phyloP scores from a whole-genome alignment of 1,140 invertebrate species.

The Leptinotarsa undecemlineata region DNA sequence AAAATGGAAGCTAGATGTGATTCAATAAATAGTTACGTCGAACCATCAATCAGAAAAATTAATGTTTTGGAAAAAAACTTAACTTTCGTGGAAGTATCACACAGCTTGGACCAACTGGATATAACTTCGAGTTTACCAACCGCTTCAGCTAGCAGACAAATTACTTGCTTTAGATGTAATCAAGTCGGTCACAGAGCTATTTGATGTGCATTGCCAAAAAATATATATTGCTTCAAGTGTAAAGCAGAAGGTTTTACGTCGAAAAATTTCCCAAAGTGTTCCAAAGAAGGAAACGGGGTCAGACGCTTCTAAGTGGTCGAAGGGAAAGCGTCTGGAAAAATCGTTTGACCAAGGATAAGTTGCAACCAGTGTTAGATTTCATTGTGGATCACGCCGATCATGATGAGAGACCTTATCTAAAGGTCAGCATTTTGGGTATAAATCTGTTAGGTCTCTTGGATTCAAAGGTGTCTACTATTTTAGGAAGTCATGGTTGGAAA shows the following conservation, averaged over 20 bases:
- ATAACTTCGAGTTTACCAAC: neutral
- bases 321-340: neutral
- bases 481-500: too few relatives aligned
- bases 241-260: neutral
- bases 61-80: too few relatives aligned
- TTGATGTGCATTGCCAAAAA: neutral
- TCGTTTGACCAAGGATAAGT: neutral
- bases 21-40: too few relatives aligned
- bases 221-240: slow-evolving; percentile 10
- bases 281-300: neutral
- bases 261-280: neutral
- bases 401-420: too few relatives aligned
- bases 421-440: slow-evolving; percentile 35
- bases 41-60: too few relatives aligned
- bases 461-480: neutral
- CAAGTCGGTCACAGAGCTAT: slow-evolving; percentile 5
- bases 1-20: too few relatives aligned
- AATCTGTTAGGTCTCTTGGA: neutral
- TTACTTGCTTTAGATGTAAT: neutral
- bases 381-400: neutral
- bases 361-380: neutral
- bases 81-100: too few relatives aligned
- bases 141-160: neutral
- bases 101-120: neutral
- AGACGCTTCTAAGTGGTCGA: neutral